phyloP scores from a whole-genome alignment of 2,113 vertebrate species.

The Megaleporinus macrocephalus region DNA sequence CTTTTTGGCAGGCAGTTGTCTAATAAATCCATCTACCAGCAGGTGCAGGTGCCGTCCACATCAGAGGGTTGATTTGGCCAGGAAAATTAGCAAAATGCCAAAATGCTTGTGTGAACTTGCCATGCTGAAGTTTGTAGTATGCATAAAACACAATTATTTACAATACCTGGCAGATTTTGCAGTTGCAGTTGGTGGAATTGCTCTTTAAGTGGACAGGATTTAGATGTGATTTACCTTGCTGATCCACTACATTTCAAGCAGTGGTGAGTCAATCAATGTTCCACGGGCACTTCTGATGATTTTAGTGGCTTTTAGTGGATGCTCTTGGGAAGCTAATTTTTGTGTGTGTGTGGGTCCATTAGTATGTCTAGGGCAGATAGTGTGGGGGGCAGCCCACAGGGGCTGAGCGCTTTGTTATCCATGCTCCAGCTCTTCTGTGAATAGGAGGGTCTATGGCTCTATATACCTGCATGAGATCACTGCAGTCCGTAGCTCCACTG shows the following conservation, averaged over 20 bases:
- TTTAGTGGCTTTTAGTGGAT: conserved; percentile 14
- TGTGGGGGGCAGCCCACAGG: conserved; percentile 11
- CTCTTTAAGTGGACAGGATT: not conserved
- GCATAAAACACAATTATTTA: not conserved
- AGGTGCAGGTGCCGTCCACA: no score
- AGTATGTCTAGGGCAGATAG: not conserved
- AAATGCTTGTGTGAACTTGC: not conserved
- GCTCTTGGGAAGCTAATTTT: conserved; percentile 12
- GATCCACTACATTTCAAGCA: not conserved
- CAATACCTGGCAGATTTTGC: not conserved
- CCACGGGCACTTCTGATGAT: conserved; percentile 26
- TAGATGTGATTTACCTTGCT: conserved; percentile 3
- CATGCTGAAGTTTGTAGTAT: not conserved
- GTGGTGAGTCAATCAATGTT: conserved; percentile 23
- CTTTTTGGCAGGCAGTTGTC: no score
- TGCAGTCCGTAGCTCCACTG: conserved; percentile 1
- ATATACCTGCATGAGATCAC: not conserved
- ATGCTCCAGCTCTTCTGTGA: conserved; percentile 20
- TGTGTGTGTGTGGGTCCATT: conserved; percentile 6
- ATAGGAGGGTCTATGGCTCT: conserved; percentile 18
- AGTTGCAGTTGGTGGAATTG: not conserved
- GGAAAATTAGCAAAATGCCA: not conserved
- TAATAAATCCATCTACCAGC: no score
- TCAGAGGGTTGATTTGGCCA: no score
- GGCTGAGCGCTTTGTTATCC: conserved; percentile 34